Evolutionary conservation across 2,888 invertebrate genomes (phyloP).

Genomic region (Heteropelma amictum): DNA sequence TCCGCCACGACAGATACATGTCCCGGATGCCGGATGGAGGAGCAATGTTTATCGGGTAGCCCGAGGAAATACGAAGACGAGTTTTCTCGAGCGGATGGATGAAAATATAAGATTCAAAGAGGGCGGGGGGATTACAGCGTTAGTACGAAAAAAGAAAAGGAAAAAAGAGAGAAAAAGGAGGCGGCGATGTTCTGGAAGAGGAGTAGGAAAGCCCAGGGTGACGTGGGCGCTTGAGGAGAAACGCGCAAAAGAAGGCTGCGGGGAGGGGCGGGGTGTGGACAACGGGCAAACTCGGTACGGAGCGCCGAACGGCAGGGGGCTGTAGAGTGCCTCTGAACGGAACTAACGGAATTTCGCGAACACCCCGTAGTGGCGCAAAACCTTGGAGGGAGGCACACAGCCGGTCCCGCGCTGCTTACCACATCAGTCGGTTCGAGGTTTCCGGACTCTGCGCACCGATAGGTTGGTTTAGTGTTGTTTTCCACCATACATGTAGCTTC

Average conservation of each 20-base stretch:
- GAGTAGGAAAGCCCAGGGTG: neutral
- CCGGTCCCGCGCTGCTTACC: constrained; percentile 51
- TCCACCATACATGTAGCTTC: neutral
- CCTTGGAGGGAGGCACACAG: constrained; percentile 62
- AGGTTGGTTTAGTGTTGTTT: constrained; percentile 72
- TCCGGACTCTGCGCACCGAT: constrained; percentile 74
- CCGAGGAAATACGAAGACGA: neutral
- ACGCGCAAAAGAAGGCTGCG: neutral
- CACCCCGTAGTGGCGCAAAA: constrained; percentile 59
- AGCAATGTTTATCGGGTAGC: neutral
- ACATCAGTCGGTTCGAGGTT: constrained; percentile 74
- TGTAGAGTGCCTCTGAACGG: constrained; percentile 29
- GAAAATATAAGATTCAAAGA: neutral
- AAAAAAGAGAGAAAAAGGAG: neutral
- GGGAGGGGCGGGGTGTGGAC: constrained; percentile 25
- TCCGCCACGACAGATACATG: neutral
- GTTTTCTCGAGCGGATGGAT: neutral
- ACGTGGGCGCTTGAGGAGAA: neutral
- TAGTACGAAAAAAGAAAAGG: neutral
- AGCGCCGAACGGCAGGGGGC: neutral
- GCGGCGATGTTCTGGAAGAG: neutral
- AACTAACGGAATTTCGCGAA: constrained; percentile 59
- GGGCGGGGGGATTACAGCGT: neutral
- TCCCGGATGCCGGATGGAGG: neutral
- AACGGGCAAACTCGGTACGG: constrained; percentile 26